A percentile compares a stretch with the other conserved stretches of the same genome.
Conservation (phyloP, 37 sponge, comb jelly and placozoan genomes). For the Hormiphora californensis region DNA sequence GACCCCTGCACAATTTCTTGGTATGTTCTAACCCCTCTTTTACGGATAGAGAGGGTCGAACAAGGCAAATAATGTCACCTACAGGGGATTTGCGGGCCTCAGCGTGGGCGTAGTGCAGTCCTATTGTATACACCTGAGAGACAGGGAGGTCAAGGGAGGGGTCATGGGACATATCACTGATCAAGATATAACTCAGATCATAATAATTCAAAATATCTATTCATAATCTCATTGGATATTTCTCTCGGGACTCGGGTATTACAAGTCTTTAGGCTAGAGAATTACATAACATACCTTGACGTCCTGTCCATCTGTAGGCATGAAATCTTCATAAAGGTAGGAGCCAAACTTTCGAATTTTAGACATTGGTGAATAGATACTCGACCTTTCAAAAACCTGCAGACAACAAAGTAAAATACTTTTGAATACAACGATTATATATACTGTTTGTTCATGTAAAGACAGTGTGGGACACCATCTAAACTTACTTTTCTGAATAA, state of each 20-base stretch:
- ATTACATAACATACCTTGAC: constrained; percentile 60
- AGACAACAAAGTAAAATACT: not conserved
- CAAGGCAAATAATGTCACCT: too few species aligned
- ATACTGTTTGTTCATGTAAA: not conserved
- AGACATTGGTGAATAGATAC: constrained; percentile 67
- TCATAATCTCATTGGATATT: too few species aligned
- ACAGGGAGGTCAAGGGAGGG: not conserved
- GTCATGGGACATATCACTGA: not conserved
- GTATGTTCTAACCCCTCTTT: too few species aligned
- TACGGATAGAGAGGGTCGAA: too few species aligned
- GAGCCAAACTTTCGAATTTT: constrained; percentile 69
- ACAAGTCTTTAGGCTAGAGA: not conserved
- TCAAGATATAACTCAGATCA: not conserved
- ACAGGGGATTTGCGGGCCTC: constrained; percentile 95
- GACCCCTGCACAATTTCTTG: not conserved
- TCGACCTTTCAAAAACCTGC: constrained; percentile 72
- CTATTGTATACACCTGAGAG: constrained; percentile 80
- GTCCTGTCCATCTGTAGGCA: constrained; percentile 90
- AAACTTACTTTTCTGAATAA: constrained; percentile 84
- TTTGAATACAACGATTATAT: too few species aligned
- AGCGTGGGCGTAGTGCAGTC: constrained; percentile 91
- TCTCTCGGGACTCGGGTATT: not conserved
- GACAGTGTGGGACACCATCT: too few species aligned
- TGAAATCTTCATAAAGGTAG: constrained; percentile 90
- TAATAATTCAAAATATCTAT: too few species aligned